Conservation (phyloP, 2,113 vertebrate genomes). For the Tenrec ecaudatus region DNA sequence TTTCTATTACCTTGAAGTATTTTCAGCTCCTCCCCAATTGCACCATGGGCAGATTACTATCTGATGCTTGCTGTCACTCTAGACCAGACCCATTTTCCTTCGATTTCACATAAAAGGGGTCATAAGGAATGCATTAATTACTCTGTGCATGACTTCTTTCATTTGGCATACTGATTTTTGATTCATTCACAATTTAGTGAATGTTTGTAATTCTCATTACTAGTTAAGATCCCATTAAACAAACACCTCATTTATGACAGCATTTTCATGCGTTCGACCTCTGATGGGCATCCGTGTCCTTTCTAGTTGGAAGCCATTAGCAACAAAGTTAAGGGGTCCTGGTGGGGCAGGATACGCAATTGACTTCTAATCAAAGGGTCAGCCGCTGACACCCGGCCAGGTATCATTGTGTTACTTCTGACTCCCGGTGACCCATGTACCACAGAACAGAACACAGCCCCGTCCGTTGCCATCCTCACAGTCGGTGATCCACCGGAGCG, state of each 20-base stretch:
- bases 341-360: not conserved
- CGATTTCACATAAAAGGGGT: not conserved
- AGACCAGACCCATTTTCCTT: not conserved
- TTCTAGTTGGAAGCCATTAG: not conserved
- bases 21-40: not conserved
- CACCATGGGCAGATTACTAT: not conserved
- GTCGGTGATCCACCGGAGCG: too few relatives aligned
- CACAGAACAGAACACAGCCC: too few relatives aligned
- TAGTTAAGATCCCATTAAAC: not conserved
- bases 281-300: not conserved
- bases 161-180: not conserved
- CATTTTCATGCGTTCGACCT: not conserved
- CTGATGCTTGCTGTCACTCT: not conserved
- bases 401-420: not conserved
- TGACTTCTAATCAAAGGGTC: not conserved
- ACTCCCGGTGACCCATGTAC: not conserved
- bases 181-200: not conserved
- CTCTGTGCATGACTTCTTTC: slow-evolving; percentile 18
- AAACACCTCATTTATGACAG: not conserved
- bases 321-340: not conserved
- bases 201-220: not conserved
- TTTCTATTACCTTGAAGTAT: not conserved
- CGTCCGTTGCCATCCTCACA: too few relatives aligned
- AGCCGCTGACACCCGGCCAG: not conserved
- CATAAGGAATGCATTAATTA: not conserved